Base-by-base conservation (phyloP, 2,797 vertebrate genomes). In the Scyliorhinus canicula region DNA sequence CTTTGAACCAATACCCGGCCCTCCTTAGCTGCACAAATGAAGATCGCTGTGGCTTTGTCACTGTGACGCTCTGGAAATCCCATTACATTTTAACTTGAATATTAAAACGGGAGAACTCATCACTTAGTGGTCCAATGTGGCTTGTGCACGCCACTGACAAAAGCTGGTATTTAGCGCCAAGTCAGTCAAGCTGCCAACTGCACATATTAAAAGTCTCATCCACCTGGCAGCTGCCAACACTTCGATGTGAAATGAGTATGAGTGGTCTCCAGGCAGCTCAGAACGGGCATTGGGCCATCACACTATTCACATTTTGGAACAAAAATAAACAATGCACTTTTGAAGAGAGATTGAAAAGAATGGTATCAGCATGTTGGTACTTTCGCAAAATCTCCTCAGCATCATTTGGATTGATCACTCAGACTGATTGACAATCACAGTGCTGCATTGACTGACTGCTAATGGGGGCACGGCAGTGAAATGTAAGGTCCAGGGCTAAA, bases 151-250 rank as follows among this genome's bases (percentile, higher is more conserved):
- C 57, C 57, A 65, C 88, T 91, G 57, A 91, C 88, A 91, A 91
- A 63, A 57, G n/a, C 88, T 91, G 88, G 60, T 24, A 44, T 57
- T 63, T 24, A 4, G 57, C 19, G n/a, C n/a, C n/a, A 63, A 65
- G 52, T 52, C 52, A 88, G 31, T n/a, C 52, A 88, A 5, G 57
- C 88, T 91, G 57, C 57, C 88, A 91, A 65, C n/a, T 91, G 57
- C n/a, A 63, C 35, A 91, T 63, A 91, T 65, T 91, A 91, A 91
- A 91, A 65, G 60, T 57, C 4, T 65, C 7, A n/a, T 44, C 88
- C 88, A 91, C 19, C 88, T 91, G 88, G 4, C 88, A 63, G 88
- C 88, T 91, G 88, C n/a, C 88, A 91, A 26, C 57, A 57, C 24
- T 9, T 44, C 16, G 2, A 63, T 63, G 57, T 50, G 57, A 91